phyloP scores from a whole-genome alignment of 2,888 invertebrate genomes.

The Epirrita christyi region DNA sequence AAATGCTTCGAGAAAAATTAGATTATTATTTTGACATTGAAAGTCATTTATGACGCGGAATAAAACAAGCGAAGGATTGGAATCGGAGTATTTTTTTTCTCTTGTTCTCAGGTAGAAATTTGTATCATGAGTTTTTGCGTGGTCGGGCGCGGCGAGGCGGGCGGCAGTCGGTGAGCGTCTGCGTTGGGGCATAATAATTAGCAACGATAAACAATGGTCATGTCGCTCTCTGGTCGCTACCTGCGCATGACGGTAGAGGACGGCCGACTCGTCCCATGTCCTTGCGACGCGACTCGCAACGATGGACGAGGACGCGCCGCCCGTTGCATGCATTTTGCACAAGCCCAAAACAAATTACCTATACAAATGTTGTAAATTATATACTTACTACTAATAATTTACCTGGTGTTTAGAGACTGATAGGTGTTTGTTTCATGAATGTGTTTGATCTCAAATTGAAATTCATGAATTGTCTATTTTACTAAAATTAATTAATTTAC shows the following conservation, averaged over 20 bases:
- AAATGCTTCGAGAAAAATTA: slow-evolving; percentile 34
- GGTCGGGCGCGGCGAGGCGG: slow-evolving; percentile 50
- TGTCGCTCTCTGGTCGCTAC: slow-evolving; percentile 80
- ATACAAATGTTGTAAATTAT: slow-evolving; percentile 17
- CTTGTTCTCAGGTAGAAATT: slow-evolving; percentile 59
- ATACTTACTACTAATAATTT: not conserved
- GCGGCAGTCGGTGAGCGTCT: slow-evolving; percentile 68
- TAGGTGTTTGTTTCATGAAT: not conserved
- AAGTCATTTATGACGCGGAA: slow-evolving; percentile 17
- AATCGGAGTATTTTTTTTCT: slow-evolving; percentile 43
- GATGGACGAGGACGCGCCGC: slow-evolving; percentile 31
- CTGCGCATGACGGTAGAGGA: slow-evolving; percentile 80
- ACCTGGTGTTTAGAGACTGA: not conserved
- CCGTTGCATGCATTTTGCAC: slow-evolving; percentile 56
- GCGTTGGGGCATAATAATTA: slow-evolving; percentile 81
- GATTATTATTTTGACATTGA: slow-evolving; percentile 34
- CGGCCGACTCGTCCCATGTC: slow-evolving; percentile 77
- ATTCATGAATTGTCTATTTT: slow-evolving; percentile 2
- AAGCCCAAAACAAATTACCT: slow-evolving; percentile 32
- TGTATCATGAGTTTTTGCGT: slow-evolving; percentile 67
- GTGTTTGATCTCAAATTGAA: too few relatives aligned
- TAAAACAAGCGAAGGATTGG: slow-evolving; percentile 26
- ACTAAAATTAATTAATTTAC: not conserved
- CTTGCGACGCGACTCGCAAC: slow-evolving; percentile 56
- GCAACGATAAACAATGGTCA: slow-evolving; percentile 82